Base-by-base conservation (phyloP, 2,797 vertebrate genomes). In the Benthosema pterotum region DNA sequence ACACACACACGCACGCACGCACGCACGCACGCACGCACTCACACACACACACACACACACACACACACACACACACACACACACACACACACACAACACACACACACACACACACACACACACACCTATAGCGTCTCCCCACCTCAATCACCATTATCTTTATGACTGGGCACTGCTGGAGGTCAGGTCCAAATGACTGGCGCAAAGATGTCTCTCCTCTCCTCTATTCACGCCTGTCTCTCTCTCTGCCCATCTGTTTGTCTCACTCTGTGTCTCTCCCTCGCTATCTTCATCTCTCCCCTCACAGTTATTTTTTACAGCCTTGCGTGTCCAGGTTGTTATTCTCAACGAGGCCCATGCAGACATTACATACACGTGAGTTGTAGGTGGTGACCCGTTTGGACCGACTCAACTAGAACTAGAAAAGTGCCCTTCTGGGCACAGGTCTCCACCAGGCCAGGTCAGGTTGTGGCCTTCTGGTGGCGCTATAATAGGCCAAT, bases 91-190 rank as follows among this genome's bases (percentile, higher is more conserved):
- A 52, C 51, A 52, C 52, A 53, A n/a, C 52, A 28, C 19, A 22
- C 25, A 49, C 25, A 16, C 48, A 17, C 47, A 38, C 18, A 16
- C 48, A 17, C 58, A 32, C 47, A 13, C 57, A 32, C 2, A n/a
- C 49, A 25, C 42, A 46, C 19, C 11, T 15, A 25, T 4, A 6
- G 54, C 48, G 51, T 63, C 61, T 65, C 32, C 65, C 50, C 67
- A 64, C 67, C 62, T 74, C 65, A 66, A 71, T 78, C 53, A 58
- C 75, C 66, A 84, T 82, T 80, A 82, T 75, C 66, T 80, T 75
- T 70, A 75, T 64, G 65, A 67, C 60, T 63, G 45, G 53, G 60
- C 58, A 67, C 72, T 63, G 62, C 65, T 14, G 60, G 78, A 79
- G 77, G 75, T 76, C 63, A 60, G 48, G 69, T 60, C 74, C 68